A percentile compares a stretch with the other conserved stretches of the same genome.
Evolutionary conservation across 2,113 vertebrate genomes (phyloP).

Genomic region (Gulo gulo): DNA sequence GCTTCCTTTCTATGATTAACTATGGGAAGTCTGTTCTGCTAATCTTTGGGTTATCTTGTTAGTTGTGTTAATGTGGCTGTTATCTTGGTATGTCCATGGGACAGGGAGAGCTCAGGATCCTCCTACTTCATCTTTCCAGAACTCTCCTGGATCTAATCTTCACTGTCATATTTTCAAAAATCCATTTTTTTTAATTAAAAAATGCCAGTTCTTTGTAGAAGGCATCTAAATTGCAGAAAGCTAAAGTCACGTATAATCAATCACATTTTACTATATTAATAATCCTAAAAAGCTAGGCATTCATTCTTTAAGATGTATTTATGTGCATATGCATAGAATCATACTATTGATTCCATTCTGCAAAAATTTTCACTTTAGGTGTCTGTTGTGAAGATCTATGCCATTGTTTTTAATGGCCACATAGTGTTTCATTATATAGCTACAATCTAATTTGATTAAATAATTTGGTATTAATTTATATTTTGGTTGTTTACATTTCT

Average conservation of each 20-base stretch:
- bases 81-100: neutral
- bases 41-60: neutral
- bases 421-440: neutral
- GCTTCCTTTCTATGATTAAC: neutral
- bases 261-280: neutral
- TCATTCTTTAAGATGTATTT: neutral
- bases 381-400: neutral
- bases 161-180: neutral
- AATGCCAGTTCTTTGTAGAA: neutral
- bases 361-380: neutral
- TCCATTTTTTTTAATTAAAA: neutral
- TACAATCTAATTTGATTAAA: neutral
- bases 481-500: neutral
- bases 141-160: neutral
- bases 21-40: neutral
- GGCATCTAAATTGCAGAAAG: neutral
- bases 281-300: neutral
- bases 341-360: neutral
- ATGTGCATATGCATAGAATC: neutral
- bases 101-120: neutral
- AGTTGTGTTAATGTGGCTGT: neutral
- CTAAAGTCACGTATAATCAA: neutral
- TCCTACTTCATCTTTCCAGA: neutral
- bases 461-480: neutral
- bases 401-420: neutral